phyloP scores from a whole-genome alignment of 92 coral and sea anemone species.

The Muricea muricata region DNA sequence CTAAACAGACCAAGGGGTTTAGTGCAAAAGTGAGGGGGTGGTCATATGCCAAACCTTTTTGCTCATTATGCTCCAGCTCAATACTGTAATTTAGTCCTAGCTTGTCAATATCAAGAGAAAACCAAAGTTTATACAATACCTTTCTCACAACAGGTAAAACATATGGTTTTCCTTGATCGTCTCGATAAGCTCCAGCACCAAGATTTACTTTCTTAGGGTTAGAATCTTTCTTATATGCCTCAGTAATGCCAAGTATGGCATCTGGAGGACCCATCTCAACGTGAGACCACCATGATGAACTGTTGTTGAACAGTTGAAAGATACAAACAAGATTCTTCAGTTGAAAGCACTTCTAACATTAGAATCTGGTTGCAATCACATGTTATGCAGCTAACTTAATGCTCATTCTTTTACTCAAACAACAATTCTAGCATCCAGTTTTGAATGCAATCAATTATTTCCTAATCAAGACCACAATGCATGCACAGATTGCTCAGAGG shows the following conservation, averaged over 20 bases:
- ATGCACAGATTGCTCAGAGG: too few species aligned
- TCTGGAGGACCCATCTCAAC: constrained; percentile 99
- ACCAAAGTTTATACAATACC: constrained; percentile 66
- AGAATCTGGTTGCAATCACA: not conserved
- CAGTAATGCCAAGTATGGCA: constrained; percentile 96
- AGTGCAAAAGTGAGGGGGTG: too few species aligned
- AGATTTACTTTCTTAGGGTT: constrained; percentile 94
- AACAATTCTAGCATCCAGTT: too few species aligned
- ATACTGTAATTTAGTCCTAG: too few species aligned
- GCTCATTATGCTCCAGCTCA: too few species aligned
- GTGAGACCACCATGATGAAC: constrained; percentile 89
- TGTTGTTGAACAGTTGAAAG: not conserved
- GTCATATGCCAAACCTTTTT: too few species aligned
- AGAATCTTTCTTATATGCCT: constrained; percentile 89
- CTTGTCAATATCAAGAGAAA: too few species aligned
- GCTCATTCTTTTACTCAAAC: too few species aligned
- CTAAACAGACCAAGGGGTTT: constrained; percentile 49
- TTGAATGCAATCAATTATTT: too few species aligned
- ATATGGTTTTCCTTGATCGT: constrained; percentile 95
- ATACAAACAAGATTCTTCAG: not conserved
- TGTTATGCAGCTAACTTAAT: not conserved
- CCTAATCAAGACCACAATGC: too few species aligned
- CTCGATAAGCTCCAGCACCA: constrained; percentile 98
- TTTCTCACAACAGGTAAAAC: constrained; percentile 91
- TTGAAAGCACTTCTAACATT: too few species aligned